These are phyloP conservation scores for Zaprionus davidi DNA, from an alignment of 1,140 invertebrate species.

Conservation along the genomic window DNA sequence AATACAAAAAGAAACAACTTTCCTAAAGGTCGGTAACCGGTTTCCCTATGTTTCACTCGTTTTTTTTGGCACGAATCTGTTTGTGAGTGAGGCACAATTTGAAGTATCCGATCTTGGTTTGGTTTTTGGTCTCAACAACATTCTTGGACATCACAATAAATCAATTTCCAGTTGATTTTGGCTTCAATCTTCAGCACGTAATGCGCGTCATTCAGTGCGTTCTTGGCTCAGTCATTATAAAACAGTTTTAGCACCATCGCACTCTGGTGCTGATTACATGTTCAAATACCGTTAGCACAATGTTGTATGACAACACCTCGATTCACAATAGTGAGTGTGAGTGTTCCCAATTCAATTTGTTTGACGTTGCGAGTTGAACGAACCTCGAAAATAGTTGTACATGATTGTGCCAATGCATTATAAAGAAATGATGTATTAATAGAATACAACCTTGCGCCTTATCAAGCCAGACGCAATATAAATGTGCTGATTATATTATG, in stretches of 20 bases:
- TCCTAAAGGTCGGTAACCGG: constrained; percentile 80
- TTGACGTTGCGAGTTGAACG: constrained; percentile 59
- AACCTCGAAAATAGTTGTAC: constrained; percentile 62
- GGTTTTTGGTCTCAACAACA: constrained; percentile 6
- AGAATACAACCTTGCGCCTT: constrained; percentile 22
- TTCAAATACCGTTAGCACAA: constrained; percentile 57
- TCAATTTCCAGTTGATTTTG: constrained; percentile 38
- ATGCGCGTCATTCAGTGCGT: constrained; percentile 33
- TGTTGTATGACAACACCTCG: constrained; percentile 40
- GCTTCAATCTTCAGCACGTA: constrained; percentile 45
- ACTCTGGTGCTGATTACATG: constrained; percentile 50
- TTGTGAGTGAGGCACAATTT: not conserved
- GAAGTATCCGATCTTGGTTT: not conserved
- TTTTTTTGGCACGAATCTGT: constrained; percentile 13
- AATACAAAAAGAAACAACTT: constrained; percentile 61
- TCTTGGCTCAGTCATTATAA: constrained; percentile 51
- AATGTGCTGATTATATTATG: not conserved
- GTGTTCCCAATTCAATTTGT: constrained; percentile 59
- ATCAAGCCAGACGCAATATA: constrained; percentile 8
- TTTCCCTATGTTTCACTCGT: constrained; percentile 37
- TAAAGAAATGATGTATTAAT: constrained; percentile 23
- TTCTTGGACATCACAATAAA: constrained; percentile 26
- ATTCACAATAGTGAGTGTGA: not conserved
- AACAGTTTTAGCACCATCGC: constrained; percentile 66
- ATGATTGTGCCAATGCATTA: constrained; percentile 48